These are phyloP conservation scores for Pollachius pollachius DNA, from an alignment of 2,113 vertebrate species.

Conservation along the genomic window DNA sequence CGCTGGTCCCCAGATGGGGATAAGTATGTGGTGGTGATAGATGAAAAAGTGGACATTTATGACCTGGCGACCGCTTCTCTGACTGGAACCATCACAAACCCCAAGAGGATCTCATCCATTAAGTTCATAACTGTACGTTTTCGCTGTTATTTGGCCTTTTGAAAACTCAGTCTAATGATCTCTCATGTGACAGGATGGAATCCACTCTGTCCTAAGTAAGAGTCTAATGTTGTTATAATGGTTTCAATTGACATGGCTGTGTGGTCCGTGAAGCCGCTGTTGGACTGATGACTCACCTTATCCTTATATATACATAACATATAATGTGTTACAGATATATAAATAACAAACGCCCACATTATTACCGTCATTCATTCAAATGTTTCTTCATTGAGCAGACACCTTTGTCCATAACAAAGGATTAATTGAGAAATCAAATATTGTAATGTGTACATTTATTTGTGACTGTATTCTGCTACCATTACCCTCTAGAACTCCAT, in stretches of 20 bases:
- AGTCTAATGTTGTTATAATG: not conserved
- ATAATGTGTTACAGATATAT: no score
- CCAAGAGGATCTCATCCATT: constrained; percentile 85
- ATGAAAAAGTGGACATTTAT: constrained; percentile 83
- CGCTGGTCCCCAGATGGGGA: constrained; percentile 90
- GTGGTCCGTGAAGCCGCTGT: no score
- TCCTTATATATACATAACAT: no score
- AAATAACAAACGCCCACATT: not conserved
- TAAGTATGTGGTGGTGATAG: constrained; percentile 79
- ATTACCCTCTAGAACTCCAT: constrained; percentile 76
- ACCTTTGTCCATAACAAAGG: no score
- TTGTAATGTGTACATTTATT: not conserved
- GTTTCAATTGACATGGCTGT: no score
- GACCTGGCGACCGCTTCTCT: constrained; percentile 83
- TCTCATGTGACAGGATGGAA: not conserved
- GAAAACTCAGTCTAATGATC: no score
- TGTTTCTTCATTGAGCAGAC: no score
- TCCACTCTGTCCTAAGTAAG: not conserved
- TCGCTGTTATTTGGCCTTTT: not conserved
- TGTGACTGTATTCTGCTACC: not conserved
- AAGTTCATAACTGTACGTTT: constrained; percentile 86
- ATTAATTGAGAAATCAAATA: not conserved
- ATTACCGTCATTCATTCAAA: no score
- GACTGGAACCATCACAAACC: constrained; percentile 75
- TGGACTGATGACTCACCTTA: no score